These are phyloP conservation scores for Pelochelys cantorii DNA, from an alignment of 2,797 vertebrate genomes.

Conservation along the genomic window DNA sequence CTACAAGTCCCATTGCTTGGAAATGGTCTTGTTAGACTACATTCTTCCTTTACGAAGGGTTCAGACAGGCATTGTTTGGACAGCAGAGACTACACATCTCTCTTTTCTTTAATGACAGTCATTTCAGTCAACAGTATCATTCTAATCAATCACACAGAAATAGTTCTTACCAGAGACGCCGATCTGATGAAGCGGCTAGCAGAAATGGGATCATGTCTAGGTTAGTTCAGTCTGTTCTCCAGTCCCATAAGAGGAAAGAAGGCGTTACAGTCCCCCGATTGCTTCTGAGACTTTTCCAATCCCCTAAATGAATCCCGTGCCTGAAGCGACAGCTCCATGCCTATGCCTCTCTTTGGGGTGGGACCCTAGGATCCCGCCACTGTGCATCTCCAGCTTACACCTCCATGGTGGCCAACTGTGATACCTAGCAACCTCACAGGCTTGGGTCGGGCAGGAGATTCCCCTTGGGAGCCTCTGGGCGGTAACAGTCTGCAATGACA, in stretches of 20 bases:
- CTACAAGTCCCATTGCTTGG: not conserved
- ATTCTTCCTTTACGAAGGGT: not conserved
- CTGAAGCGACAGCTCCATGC: not conserved
- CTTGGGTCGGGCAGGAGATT: not conserved
- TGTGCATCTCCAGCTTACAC: not conserved
- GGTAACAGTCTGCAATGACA: not conserved
- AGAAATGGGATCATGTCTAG: not conserved
- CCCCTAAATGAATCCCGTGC: not conserved
- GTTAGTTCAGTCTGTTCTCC: not conserved
- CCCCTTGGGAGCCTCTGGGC: not conserved
- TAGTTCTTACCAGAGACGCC: not conserved
- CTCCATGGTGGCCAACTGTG: not conserved
- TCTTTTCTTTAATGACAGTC: not conserved
- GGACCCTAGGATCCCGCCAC: not conserved
- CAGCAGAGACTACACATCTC: not conserved
- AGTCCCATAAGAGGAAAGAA: not conserved
- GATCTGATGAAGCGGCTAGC: not conserved
- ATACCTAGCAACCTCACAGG: not conserved
- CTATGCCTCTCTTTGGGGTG: not conserved
- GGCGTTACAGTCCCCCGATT: not conserved
- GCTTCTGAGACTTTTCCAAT: not conserved
- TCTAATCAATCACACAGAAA: constrained; percentile 1
- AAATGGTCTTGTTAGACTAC: not conserved
- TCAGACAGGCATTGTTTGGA: not conserved
- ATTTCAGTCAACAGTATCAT: not conserved